Conservation (phyloP, 2,888 invertebrate genomes). For the Nipponacmea schrenckii region DNA sequence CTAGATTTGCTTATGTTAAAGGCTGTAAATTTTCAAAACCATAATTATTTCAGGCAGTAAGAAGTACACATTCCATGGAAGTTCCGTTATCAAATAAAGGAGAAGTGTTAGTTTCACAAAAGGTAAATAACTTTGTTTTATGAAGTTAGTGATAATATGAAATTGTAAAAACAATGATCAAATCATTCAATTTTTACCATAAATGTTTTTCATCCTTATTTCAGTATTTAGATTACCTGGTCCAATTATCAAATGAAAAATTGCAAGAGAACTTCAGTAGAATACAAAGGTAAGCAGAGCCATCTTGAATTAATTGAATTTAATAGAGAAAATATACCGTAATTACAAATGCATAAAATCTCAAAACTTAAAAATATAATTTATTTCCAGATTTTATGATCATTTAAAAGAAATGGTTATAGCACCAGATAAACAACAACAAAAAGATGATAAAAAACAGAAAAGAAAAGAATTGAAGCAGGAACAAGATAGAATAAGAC, state of each 20-base stretch:
- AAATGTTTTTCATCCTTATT: constrained; percentile 32
- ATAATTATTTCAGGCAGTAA: constrained; percentile 64
- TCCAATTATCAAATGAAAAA: constrained; percentile 60
- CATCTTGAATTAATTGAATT: no score
- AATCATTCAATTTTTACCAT: neutral
- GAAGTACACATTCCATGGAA: constrained; percentile 69
- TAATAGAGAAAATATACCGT: no score
- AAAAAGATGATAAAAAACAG: neutral
- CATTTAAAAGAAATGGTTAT: constrained; percentile 25
- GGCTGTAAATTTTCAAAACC: no score
- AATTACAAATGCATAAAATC: no score
- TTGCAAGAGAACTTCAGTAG: constrained; percentile 52
- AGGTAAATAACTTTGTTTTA: constrained; percentile 64
- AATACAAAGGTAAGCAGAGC: constrained; percentile 42
- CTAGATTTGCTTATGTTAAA: no score
- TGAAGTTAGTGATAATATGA: no score
- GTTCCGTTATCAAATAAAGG: constrained; percentile 67
- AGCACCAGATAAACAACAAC: constrained; percentile 3
- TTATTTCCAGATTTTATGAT: constrained; percentile 24
- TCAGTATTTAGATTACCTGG: constrained; percentile 64
- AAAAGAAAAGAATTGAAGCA: constrained; percentile 7
- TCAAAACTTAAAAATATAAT: neutral
- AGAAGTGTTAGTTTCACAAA: constrained; percentile 63
- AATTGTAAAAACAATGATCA: neutral
- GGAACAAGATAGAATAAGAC: neutral